These are phyloP conservation scores for Anas platyrhynchos DNA, from an alignment of 2,113 vertebrate genomes.

Conservation along the genomic window DNA sequence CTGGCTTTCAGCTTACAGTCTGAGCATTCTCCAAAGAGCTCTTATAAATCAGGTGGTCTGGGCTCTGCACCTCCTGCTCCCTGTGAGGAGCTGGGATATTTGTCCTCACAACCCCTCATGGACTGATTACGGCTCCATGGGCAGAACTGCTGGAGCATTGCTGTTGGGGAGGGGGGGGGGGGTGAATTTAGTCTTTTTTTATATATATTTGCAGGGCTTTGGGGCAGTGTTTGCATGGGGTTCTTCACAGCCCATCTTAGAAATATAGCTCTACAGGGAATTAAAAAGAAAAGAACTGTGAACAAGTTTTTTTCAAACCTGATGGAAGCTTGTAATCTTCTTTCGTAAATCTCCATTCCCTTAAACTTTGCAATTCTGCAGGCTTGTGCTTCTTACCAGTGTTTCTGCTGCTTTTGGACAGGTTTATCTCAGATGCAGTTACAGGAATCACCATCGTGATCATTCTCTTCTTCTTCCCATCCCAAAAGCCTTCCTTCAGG, in stretches of 20 bases:
- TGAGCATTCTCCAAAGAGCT: neutral
- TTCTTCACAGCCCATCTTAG: neutral
- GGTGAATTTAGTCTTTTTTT: neutral
- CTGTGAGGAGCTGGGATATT: neutral
- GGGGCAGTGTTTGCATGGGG: neutral
- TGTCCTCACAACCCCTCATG: neutral
- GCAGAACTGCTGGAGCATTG: neutral
- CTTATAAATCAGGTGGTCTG: neutral
- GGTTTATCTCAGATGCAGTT: constrained; percentile 93
- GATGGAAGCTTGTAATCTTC: constrained; percentile 53
- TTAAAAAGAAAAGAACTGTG: constrained; percentile 23
- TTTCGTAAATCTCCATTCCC: constrained; percentile 54
- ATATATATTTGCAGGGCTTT: neutral
- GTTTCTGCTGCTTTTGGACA: constrained; percentile 73
- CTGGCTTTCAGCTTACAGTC: neutral
- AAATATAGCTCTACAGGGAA: neutral
- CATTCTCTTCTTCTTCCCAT: constrained; percentile 95
- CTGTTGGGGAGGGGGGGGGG: too few relatives aligned
- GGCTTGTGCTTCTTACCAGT: constrained; percentile 19
- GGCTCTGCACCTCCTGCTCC: neutral
- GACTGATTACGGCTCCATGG: neutral
- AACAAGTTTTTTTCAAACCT: neutral
- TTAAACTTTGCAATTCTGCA: constrained; percentile 1
- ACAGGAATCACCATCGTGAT: constrained; percentile 90
- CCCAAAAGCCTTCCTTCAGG: constrained; percentile 88